Conservation (phyloP, 2,113 vertebrate genomes). For the Aleadryas rufinucha region DNA sequence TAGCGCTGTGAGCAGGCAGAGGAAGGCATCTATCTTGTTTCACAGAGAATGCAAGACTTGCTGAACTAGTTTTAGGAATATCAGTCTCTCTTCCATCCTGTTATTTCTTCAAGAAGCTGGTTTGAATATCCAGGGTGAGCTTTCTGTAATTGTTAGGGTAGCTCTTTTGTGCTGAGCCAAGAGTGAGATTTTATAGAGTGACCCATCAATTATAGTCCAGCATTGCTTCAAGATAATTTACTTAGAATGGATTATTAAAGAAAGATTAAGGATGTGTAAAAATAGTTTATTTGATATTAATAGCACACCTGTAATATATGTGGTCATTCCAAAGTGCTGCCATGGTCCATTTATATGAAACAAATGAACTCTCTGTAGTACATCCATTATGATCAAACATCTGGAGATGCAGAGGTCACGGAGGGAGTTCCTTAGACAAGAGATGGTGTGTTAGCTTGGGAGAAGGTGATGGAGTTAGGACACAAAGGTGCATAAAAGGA, state of each 20-base stretch:
- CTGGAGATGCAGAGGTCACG: neutral
- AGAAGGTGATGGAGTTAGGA: neutral
- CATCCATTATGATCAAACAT: fast-evolving
- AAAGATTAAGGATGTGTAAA: conserved; percentile 51
- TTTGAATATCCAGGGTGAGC: neutral
- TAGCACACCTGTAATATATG: conserved; percentile 22
- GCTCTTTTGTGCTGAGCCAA: conserved; percentile 14
- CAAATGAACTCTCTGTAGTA: neutral
- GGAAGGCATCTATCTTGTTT: neutral
- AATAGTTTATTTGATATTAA: conserved; percentile 47
- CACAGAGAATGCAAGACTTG: neutral
- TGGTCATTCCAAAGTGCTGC: conserved; percentile 15
- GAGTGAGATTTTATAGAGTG: neutral
- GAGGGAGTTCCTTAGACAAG: neutral
- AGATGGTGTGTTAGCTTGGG: neutral
- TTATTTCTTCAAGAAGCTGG: neutral
- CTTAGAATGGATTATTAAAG: conserved; percentile 52
- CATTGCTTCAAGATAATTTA: conserved; percentile 35
- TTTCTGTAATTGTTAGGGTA: neutral
- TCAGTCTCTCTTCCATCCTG: neutral
- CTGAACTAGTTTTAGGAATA: neutral
- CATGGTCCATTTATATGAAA: neutral
- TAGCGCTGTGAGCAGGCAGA: neutral
- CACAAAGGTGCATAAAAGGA: neutral
- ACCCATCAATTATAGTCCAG: neutral